Evolutionary conservation across 2,888 invertebrate genomes (phyloP).

Genomic region (Parascotia fuliginaria): DNA sequence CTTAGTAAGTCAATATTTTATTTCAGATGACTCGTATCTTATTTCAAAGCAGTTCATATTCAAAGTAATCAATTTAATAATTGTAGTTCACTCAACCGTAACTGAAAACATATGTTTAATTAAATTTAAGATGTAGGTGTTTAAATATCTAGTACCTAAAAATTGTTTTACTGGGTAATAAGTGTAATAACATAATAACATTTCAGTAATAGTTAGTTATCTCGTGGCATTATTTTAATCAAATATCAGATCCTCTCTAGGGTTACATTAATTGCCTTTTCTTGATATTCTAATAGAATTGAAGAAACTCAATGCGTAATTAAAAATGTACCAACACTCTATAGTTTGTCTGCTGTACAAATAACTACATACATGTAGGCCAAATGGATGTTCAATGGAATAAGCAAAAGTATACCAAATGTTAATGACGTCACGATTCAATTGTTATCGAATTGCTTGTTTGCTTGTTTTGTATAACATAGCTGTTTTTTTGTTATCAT

Average conservation of each 20-base stretch:
- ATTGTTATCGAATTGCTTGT: not conserved
- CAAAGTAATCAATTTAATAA: not conserved
- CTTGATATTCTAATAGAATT: too few species aligned
- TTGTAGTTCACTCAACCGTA: slow-evolving; percentile 5
- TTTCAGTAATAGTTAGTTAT: too few species aligned
- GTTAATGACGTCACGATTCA: not conserved
- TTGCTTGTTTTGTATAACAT: not conserved
- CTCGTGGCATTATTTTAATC: too few species aligned
- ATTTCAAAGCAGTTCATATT: not conserved
- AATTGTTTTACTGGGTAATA: too few species aligned
- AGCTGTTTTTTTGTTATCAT: too few species aligned
- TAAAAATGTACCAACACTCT: too few species aligned
- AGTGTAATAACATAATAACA: too few species aligned
- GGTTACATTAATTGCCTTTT: too few species aligned
- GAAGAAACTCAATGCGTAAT: too few species aligned
- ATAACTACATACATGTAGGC: not conserved
- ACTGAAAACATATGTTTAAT: not conserved
- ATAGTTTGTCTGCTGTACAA: not conserved
- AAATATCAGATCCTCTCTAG: too few species aligned
- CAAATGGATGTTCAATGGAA: not conserved
- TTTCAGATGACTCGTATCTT: not conserved
- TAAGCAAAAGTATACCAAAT: not conserved
- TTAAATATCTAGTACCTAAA: not conserved
- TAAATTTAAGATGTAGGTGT: slow-evolving; percentile 1
- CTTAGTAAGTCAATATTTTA: not conserved